These are phyloP conservation scores for Molossus molossus DNA, from an alignment of 2,797 vertebrate species.

Conservation along the genomic window DNA sequence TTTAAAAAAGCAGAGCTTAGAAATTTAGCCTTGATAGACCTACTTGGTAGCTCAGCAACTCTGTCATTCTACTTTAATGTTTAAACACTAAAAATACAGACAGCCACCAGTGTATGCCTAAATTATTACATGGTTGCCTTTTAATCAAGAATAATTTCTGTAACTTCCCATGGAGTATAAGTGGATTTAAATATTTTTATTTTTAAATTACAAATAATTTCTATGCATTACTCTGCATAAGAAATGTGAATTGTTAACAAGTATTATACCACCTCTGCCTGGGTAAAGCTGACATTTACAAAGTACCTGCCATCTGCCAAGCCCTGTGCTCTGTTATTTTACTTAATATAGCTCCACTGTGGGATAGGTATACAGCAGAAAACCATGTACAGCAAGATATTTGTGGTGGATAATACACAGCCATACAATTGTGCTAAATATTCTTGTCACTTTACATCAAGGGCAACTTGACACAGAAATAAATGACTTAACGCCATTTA, in stretches of 20 bases:
- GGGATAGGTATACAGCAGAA: not conserved
- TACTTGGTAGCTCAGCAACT: not conserved
- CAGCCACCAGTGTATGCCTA: not conserved
- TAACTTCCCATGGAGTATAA: not conserved
- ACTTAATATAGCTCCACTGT: not conserved
- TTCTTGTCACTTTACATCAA: not conserved
- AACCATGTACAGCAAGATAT: not conserved
- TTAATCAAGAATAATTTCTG: not conserved
- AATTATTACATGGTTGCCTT: not conserved
- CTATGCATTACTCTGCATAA: not conserved
- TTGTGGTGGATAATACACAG: not conserved
- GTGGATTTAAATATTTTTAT: not conserved
- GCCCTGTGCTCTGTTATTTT: not conserved
- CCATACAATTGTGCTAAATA: not conserved
- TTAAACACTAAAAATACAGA: constrained; percentile 20
- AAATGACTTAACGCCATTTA: not conserved
- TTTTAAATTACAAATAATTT: constrained; percentile 57
- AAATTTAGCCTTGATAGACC: not conserved
- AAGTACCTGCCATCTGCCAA: not conserved
- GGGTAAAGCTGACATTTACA: not conserved
- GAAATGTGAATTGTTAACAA: not conserved
- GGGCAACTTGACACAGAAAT: not conserved
- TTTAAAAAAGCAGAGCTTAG: not conserved
- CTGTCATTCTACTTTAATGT: not conserved
- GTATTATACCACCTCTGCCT: too few relatives aligned